Conservation (phyloP, 1,140 invertebrate species). For the Coboldia fuscipes region DNA sequence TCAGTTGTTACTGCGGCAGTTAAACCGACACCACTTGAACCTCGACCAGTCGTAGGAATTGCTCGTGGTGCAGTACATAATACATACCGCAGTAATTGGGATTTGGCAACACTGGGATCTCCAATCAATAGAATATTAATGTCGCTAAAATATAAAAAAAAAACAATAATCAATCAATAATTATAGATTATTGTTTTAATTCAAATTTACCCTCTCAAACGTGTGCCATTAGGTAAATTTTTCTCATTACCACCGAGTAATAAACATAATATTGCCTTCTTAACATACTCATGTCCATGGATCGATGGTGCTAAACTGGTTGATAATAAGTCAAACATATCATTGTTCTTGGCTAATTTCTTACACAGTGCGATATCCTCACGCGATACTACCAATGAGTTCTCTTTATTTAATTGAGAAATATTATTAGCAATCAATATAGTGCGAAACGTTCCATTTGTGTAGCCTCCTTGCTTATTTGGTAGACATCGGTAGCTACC, state of each 20-base stretch:
- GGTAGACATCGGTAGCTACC: conserved; percentile 90
- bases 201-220: conserved; percentile 62
- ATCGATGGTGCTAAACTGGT: conserved; percentile 95
- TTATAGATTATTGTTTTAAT: not conserved
- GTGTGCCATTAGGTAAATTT: conserved; percentile 82
- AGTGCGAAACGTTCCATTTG: conserved; percentile 85
- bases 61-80: conserved; percentile 83
- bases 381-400: conserved; percentile 53
- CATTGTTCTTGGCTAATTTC: conserved; percentile 53
- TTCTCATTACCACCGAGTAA: conserved; percentile 93
- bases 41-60: conserved; percentile 90
- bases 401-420: conserved; percentile 74
- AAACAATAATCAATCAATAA: not conserved
- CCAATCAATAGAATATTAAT: conserved; percentile 95
- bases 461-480: conserved; percentile 81
- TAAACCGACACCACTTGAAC: conserved; percentile 89
- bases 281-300: conserved; percentile 92
- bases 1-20: conserved; percentile 96
- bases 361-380: conserved; percentile 85
- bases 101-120: conserved; percentile 98
- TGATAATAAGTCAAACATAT: conserved; percentile 80
- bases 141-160: conserved; percentile 35
- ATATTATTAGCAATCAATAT: conserved; percentile 89
- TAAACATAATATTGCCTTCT: conserved; percentile 90
- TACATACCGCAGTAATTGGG: conserved; percentile 89